Conservation (phyloP, 1,140 invertebrate species). For the Anagrus nilaparvatae region DNA sequence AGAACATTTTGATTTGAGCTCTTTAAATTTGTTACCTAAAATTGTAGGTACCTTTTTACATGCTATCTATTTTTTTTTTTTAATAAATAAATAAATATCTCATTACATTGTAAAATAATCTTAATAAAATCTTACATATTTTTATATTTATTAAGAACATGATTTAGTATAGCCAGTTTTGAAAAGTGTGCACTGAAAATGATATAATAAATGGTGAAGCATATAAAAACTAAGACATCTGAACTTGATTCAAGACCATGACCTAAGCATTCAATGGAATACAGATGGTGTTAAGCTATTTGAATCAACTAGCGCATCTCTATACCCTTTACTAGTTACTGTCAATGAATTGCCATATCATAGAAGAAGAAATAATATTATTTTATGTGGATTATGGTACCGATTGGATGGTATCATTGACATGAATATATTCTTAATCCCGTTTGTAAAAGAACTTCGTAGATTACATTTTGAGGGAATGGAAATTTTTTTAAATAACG, state of each 20-base stretch:
- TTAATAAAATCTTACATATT: no score
- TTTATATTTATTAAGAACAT: no score
- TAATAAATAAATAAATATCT: no score
- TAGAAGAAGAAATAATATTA: slow-evolving; percentile 15
- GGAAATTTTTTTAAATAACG: not conserved
- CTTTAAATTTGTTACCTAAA: no score
- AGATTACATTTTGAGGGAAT: not conserved
- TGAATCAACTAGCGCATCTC: slow-evolving; percentile 7
- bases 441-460: not conserved
- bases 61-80: no score
- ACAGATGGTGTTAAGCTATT: not conserved
- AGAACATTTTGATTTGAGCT: no score
- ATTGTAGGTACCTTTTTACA: no score
- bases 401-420: not conserved
- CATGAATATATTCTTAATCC: not conserved
- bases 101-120: no score
- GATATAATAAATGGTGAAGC: not conserved
- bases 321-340: slow-evolving; percentile 12
- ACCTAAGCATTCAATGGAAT: not conserved
- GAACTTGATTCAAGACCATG: not conserved
- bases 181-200: no score
- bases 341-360: slow-evolving; percentile 15
- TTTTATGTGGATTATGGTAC: slow-evolving; percentile 15
- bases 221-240: not conserved
- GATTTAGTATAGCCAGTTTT: no score